Evolutionary conservation across 1,140 invertebrate species (phyloP), one percentile per base, ranked within the genome.

Genomic region (Drosophila ironensis): DNA sequence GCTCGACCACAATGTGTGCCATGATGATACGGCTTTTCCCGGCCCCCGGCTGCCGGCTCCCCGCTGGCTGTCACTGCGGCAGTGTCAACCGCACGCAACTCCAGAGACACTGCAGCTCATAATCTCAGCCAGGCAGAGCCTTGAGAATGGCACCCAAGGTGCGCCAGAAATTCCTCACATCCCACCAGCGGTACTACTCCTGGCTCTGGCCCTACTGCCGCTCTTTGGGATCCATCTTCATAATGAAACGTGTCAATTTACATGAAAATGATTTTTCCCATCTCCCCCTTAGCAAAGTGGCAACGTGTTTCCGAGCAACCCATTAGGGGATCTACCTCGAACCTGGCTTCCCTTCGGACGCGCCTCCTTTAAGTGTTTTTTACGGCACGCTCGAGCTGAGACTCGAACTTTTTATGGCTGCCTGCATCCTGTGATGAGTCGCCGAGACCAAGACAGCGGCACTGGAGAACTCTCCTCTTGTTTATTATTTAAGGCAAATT

Each of bases 211-310:
- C 20, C 37, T 12, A 37, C 20, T 52, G 2, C 2, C 20, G 5
- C 2, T 14, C 11, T 28, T 12, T 27, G 22, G 35, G 57, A 64
- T 64, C 60, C 57, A 64, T 64, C 60, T 64, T 69, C 64, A 59
- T 69, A 69, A 69, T 69, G 66, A 69, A 69, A 69, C 66, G 66
- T 69, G 66, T 69, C 66, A 69, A 69, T 69, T 69, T 69, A 69
- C 66, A 69, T 69, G 66, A 69, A 69, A 69, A 69, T 69, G 52
- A 69, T 69, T 69, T 69, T 57, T 56, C 60, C 9, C 59, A 30
- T 51, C 47, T 45, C 30, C 14, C 46, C 30, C 30, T n/a, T 5
- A 14, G 64, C 44, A 50, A 70, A 70, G 66, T 70, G 66, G 66
- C 66, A 70, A 70, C 66, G 66, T 70, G 66, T 70, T 64, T 52